Evolutionary conservation across 2,888 invertebrate genomes (phyloP), one percentile per base, ranked within the genome.

Genomic region (Electrophaes corylata): DNA sequence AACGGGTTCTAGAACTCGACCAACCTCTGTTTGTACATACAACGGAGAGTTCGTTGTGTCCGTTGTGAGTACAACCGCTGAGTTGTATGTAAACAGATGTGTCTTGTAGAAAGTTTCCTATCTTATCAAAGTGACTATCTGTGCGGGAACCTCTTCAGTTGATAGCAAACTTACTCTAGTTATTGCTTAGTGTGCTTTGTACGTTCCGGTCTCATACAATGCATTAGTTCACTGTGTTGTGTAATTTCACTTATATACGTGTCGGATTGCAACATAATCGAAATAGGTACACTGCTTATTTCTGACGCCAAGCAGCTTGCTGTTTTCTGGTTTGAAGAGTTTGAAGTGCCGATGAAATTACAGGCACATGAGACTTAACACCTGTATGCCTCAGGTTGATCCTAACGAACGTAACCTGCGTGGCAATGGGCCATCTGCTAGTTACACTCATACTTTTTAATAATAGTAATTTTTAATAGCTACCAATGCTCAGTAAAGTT

Each of bases 91-190:
- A 48, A 48, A 39, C 18, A 49, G 11, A 8, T n/a, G 43, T 43
- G 26, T 43, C 5, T 11, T 20, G n/a, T 41, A 19, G 43, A 35
- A 41, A 54, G 43, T 46, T 8, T 37, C 26, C 2, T 51, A 64
- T 58, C 57, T 50, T 53, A 64, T 63, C 62, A 11, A 37, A 1
- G 2, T 16, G 0, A 39, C 19, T 48, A 57, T 51, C 52, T 50
- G 10, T 47, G 51, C 52, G 60, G 52, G 57, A 60, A 57, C 12
- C 52, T 62, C 52, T 56, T 55, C 51, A 49, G 26, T 33, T 50
- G 55, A 64, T 64, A 62, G 50, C 16, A 6, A 16, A 26, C 35
- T 43, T 26, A 44, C n/a, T 5, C 44, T 20, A 20, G 33, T 35
- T 35, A 18, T 41, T 48, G 26, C 31, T 5, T 26, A 19, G 40